Percentiles rank a stretch among this genome's conserved stretches.
phyloP scores from a whole-genome alignment of 35 echinoderm and acorn worm species.

The Ptychodera flava region DNA sequence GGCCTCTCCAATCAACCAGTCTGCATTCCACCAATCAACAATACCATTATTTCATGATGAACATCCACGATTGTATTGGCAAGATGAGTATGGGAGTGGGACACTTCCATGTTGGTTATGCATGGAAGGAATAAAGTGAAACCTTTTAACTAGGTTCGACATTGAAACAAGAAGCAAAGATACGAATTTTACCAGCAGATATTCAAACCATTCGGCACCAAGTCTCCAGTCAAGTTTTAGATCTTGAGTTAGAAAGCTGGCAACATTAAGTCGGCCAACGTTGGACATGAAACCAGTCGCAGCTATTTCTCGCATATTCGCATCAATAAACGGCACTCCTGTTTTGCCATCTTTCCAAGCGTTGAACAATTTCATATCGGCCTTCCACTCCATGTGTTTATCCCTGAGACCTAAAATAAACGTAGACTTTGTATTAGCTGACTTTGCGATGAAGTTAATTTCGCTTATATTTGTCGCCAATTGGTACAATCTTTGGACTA shows the following conservation, averaged over 20 bases:
- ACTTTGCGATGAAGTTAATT: too few species aligned
- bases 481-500: too few species aligned
- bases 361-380: slow-evolving; percentile 43
- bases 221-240: slow-evolving; percentile 66
- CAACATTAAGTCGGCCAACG: slow-evolving; percentile 75
- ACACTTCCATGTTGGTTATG: too few species aligned
- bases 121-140: too few species aligned
- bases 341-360: slow-evolving; percentile 70
- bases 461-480: too few species aligned
- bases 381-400: slow-evolving; percentile 41
- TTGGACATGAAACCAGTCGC: slow-evolving; percentile 81
- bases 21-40: too few species aligned
- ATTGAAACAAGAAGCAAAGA: not conserved
- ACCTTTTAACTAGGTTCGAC: too few species aligned
- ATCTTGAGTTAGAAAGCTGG: slow-evolving; percentile 83
- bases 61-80: too few species aligned
- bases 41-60: too few species aligned
- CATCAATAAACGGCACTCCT: slow-evolving; percentile 76
- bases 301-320: slow-evolving; percentile 66
- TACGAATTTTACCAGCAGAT: slow-evolving; percentile 41
- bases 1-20: too few species aligned
- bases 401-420: slow-evolving; percentile 43
- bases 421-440: too few species aligned
- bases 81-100: too few species aligned
- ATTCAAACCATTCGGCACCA: slow-evolving; percentile 82